A percentile compares a stretch with the other conserved stretches of the same genome.
These are phyloP conservation scores for Sarcophaga peregrina DNA, from an alignment of 1,140 invertebrate species.

Conservation along the genomic window DNA sequence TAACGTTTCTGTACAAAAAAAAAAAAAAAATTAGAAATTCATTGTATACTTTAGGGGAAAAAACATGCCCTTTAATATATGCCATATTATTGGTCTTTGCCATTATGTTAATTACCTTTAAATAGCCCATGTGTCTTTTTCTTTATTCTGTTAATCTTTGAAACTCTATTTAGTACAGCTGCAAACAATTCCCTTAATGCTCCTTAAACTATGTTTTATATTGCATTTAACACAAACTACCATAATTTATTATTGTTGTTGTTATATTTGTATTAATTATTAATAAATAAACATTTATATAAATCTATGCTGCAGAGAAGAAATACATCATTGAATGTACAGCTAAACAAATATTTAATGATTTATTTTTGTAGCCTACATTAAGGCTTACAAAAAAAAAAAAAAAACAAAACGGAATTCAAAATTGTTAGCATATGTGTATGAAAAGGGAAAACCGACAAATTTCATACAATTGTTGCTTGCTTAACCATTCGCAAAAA, in stretches of 20 bases:
- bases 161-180: no score
- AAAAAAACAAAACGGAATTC: neutral
- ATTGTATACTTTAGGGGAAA: no score
- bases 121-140: no score
- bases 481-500: no score
- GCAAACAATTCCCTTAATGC: no score
- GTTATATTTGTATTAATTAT: neutral
- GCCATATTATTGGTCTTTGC: no score
- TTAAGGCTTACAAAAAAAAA: neutral
- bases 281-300: constrained; percentile 16
- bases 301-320: neutral
- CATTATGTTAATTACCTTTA: no score
- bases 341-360: constrained; percentile 41
- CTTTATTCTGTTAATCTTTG: no score
- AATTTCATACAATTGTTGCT: neutral
- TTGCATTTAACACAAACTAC: neutral
- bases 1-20: no score
- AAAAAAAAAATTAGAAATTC: no score
- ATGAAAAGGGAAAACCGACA: neutral
- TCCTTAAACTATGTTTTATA: no score
- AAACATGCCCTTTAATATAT: no score
- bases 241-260: constrained; percentile 6
- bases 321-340: constrained; percentile 30
- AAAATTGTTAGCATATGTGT: neutral
- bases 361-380: constrained; percentile 24